Conservation (phyloP, 2,113 vertebrate genomes). For the Baryphthengus martii region DNA sequence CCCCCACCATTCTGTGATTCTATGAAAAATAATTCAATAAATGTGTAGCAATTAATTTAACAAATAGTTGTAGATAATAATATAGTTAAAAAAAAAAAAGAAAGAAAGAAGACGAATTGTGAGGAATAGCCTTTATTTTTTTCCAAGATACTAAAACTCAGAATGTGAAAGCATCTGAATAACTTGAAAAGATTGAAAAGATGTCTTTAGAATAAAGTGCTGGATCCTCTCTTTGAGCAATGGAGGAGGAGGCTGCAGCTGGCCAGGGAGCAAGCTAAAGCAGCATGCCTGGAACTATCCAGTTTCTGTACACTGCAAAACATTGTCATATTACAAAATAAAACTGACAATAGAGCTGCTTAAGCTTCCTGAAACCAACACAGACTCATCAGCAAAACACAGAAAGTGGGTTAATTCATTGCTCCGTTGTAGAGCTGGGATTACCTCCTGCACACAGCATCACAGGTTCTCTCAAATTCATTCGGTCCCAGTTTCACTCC, state of each 20-base stretch:
- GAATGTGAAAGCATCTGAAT: not conserved
- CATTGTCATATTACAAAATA: not conserved
- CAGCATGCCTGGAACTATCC: not conserved
- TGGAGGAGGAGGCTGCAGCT: not conserved
- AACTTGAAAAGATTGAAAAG: not conserved
- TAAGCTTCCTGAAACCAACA: not conserved
- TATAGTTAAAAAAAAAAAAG: not conserved
- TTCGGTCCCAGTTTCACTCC: not conserved
- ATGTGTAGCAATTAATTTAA: not conserved
- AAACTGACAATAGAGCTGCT: not conserved
- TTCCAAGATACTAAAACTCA: not conserved
- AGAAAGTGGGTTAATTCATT: not conserved
- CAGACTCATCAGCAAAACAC: not conserved
- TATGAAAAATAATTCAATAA: not conserved
- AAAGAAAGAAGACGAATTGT: not conserved
- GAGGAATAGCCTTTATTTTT: not conserved
- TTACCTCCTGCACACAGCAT: not conserved
- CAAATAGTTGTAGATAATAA: not conserved
- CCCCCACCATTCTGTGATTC: no score
- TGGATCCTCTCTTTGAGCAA: not conserved
- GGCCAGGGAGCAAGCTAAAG: not conserved
- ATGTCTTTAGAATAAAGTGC: not conserved
- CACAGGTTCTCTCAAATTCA: not conserved
- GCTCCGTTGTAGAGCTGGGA: not conserved
- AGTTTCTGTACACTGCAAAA: not conserved